Evolutionary conservation across 2,797 vertebrate genomes (phyloP).

Genomic region (Brachyalestes nurse): DNA sequence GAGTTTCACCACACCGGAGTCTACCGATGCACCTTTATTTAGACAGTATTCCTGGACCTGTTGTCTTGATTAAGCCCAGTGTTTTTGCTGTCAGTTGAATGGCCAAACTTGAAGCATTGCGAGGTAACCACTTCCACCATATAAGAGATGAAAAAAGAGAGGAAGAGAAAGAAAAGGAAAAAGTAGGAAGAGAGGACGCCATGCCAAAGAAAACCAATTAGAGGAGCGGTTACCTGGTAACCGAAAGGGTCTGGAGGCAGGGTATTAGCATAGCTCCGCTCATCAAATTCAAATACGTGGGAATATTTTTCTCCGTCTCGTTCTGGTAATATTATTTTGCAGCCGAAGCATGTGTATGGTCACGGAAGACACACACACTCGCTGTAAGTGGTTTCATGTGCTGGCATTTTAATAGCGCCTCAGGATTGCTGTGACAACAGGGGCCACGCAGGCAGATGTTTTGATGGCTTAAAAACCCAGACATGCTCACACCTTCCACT

Average conservation of each 20-base stretch:
- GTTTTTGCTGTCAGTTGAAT: slow-evolving; percentile 14
- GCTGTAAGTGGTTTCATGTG: slow-evolving; percentile 66
- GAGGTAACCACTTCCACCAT: slow-evolving; percentile 10
- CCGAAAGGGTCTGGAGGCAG: slow-evolving; percentile 62
- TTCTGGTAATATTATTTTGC: slow-evolving; percentile 35
- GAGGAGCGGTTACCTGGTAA: slow-evolving; percentile 72
- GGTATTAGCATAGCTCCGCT: slow-evolving; percentile 62
- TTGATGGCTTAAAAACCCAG: slow-evolving; percentile 37
- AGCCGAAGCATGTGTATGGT: slow-evolving; percentile 45
- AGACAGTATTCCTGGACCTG: not conserved
- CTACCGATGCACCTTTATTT: not conserved
- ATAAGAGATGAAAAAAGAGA: slow-evolving; percentile 5
- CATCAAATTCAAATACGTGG: slow-evolving; percentile 67
- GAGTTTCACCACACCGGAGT: not conserved
- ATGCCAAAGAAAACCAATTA: slow-evolving; percentile 64
- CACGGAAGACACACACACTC: slow-evolving; percentile 41
- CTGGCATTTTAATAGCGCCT: slow-evolving; percentile 69
- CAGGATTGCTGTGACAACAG: slow-evolving; percentile 50
- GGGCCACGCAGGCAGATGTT: slow-evolving; percentile 47
- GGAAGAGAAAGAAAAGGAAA: not conserved
- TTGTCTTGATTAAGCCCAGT: slow-evolving; percentile 10
- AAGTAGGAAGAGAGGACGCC: slow-evolving; percentile 37
- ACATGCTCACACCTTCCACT: slow-evolving; percentile 40
- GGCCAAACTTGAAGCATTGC: not conserved
- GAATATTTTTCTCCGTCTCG: slow-evolving; percentile 63